Evolutionary conservation across 2,888 invertebrate species (phyloP).

Genomic region (Globia sparganii): DNA sequence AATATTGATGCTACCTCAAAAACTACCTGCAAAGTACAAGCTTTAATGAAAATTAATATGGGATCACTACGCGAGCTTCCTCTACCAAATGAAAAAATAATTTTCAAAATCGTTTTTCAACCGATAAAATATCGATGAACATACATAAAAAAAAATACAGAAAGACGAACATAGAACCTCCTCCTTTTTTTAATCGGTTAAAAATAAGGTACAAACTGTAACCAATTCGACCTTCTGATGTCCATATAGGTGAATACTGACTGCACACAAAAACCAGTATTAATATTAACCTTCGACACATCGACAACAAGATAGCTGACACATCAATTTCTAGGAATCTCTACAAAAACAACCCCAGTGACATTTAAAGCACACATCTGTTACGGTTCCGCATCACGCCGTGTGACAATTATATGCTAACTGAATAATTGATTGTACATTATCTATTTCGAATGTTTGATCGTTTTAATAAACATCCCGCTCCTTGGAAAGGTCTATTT

Average conservation of each 20-base stretch:
- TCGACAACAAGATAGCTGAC: constrained; percentile 19
- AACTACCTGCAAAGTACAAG: too few relatives aligned
- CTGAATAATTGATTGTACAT: neutral
- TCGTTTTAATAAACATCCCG: neutral
- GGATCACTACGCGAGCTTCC: too few relatives aligned
- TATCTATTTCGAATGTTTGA: neutral
- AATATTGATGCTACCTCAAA: neutral
- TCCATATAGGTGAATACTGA: neutral
- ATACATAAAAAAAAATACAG: neutral
- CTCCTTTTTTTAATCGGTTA: neutral
- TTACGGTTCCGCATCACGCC: neutral
- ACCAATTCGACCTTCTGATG: neutral
- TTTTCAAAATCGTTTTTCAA: neutral
- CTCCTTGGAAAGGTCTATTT: neutral
- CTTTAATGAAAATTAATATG: neutral
- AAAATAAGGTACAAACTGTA: neutral
- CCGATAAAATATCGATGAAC: neutral
- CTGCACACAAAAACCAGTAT: constrained; percentile 8
- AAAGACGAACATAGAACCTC: neutral
- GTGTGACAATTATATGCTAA: constrained; percentile 6
- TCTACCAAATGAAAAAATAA: neutral
- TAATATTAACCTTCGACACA: constrained; percentile 34
- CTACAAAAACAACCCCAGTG: constrained; percentile 32
- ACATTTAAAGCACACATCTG: constrained; percentile 37
- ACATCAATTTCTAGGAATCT: constrained; percentile 41